A percentile compares a stretch with the other conserved stretches of the same genome.
Evolutionary conservation across 2,888 invertebrate genomes (phyloP).

Genomic region (Lapara coniferarum): DNA sequence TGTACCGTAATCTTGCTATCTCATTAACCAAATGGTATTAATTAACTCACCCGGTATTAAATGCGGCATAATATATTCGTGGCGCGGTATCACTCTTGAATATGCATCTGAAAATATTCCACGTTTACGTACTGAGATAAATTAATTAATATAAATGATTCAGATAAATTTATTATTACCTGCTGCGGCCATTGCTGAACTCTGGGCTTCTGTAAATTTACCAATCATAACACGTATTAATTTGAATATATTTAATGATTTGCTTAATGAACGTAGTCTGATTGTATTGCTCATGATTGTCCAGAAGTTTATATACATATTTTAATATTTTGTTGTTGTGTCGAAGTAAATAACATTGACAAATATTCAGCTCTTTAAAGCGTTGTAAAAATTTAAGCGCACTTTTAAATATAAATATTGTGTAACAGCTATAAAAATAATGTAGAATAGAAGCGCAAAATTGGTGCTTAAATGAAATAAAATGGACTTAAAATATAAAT

Average conservation of each 20-base stretch:
- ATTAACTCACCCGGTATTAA: constrained; percentile 51
- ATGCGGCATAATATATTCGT: constrained; percentile 52
- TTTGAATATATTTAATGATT: constrained; percentile 36
- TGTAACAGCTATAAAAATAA: too few relatives aligned
- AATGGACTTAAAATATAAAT: not conserved
- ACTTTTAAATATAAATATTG: too few relatives aligned
- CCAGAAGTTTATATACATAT: not conserved
- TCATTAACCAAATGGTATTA: constrained; percentile 6
- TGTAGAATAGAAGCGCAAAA: too few relatives aligned
- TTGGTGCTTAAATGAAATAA: too few relatives aligned
- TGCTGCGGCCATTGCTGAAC: constrained; percentile 34
- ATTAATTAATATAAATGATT: constrained; percentile 36
- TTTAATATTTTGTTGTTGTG: not conserved
- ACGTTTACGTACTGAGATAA: constrained; percentile 26
- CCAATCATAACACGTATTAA: constrained; percentile 33
- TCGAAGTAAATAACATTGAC: not conserved
- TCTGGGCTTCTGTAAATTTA: constrained; percentile 34
- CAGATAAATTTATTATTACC: constrained; percentile 41
- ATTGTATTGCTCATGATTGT: constrained; percentile 9
- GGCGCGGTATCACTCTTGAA: constrained; percentile 48
- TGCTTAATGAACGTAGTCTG: not conserved
- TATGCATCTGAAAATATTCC: constrained; percentile 45
- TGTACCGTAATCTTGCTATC: not conserved
- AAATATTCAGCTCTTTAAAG: too few relatives aligned
- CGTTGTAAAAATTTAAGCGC: too few relatives aligned